Evolutionary conservation across 2,888 invertebrate species (phyloP), one percentile per base, ranked within the genome.

Genomic region (Syrista parreyssii): DNA sequence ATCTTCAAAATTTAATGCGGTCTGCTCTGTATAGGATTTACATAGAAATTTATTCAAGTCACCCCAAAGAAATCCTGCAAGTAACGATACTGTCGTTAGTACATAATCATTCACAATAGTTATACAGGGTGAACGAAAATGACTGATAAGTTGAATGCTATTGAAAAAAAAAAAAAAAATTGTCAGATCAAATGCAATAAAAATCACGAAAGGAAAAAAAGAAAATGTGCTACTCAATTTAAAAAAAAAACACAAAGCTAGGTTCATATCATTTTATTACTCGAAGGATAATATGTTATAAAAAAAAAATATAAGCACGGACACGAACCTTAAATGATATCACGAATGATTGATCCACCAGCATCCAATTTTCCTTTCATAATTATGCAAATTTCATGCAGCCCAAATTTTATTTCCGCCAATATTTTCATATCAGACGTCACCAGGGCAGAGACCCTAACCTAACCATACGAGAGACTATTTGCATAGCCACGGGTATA

Each of bases 351-450:
- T 86, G 88, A 88, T 86, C 86, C 84, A 77, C 80, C 81, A 78
- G 75, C 79, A 75, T 76, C 80, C 78, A 74, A 77, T 74, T 81
- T 82, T 82, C 84, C 81, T 84, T 88, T 86, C 81, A 85, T 87
- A 87, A 88, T 88, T 87, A 88, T 88, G 87, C 79, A 88, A 86
- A 88, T 88, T 85, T 79, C 79, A 76, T 80, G 77, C 79, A n/a
- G 35, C 34, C 23, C 6, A 33, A 31, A 73, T 35, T 34, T 73
- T 33, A 32, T 73, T 73, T 35, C 4, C 74, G 31, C 1, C 12
- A 33, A 71, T 71, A 33, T 71, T 31, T 30, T 71, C 32, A 2
- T 30, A 71, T 0, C 2, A 55, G 6, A 15, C 55, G 23, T 55
- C 55, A 23, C 15, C 34, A 34, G 6, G 23, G 55, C 23, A 23